Evolutionary conservation across 2,888 invertebrate species (phyloP), one percentile per base, ranked within the genome.

Genomic region (Hypomecis atomaria): DNA sequence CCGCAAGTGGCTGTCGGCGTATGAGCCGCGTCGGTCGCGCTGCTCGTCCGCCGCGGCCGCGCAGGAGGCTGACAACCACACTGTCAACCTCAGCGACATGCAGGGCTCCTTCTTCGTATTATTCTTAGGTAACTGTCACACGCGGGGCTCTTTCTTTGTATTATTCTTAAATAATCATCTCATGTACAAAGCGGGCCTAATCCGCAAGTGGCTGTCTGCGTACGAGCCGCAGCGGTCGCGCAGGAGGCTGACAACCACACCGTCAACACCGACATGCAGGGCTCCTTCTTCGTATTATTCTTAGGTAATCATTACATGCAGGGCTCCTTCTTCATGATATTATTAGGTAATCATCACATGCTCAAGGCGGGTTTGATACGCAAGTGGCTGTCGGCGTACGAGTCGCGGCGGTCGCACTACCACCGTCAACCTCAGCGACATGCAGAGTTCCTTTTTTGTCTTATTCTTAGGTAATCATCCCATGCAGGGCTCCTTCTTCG

Each of bases 401-500:
- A n/a, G n/a, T n/a, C n/a, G n/a, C n/a, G n/a, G n/a, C n/a, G n/a
- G n/a, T n/a, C n/a, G n/a, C n/a, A n/a, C n/a, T n/a, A n/a, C n/a
- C n/a, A n/a, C n/a, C n/a, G n/a, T n/a, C n/a, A n/a, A n/a, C n/a
- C n/a, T n/a, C n/a, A n/a, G n/a, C n/a, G n/a, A n/a, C n/a, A 43
- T 43, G 43, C 43, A 43, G 43, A n/a, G 43, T 0, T 43, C 43
- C 43, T 43, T 43, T 0, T 43, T 43, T n/a, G 43, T 43, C 4
- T n/a, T 40, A 10, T 40, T 40, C 40, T 10, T 40, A 40, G 40
- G 40, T 40, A 97, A 23, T 97, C 42, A 98, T 98, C 45, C 97
- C 78, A 98, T 98, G 98, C 97, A 98, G 85, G 98, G 98, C 10
- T 98, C 97, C 34, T 98, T 98, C 87, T 96, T 97, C 75, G 96